A percentile compares a stretch with the other conserved stretches of the same genome.
Conservation (phyloP, 2,888 invertebrate species). For the Dorcus parallelipipedus region DNA sequence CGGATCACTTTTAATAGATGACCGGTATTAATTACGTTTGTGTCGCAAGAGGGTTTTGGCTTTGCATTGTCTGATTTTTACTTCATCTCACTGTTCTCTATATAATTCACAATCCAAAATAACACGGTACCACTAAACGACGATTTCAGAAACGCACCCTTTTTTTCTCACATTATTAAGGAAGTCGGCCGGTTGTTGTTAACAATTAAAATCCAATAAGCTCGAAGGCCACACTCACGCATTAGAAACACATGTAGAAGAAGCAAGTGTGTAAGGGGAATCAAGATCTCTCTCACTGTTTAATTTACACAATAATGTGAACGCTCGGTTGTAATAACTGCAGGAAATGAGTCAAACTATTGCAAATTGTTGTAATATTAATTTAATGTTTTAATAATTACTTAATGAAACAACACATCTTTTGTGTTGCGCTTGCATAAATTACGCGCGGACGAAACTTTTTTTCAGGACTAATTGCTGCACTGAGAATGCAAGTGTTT, state of each 20-base stretch:
- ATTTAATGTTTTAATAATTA: slow-evolving; percentile 25
- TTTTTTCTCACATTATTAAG: too few species aligned
- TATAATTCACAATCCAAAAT: too few species aligned
- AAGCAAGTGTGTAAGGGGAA: slow-evolving; percentile 15
- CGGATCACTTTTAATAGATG: too few species aligned
- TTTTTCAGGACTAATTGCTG: too few species aligned
- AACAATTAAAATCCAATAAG: slow-evolving; percentile 26
- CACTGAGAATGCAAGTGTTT: too few species aligned
- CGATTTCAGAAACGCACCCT: too few species aligned
- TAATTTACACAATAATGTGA: slow-evolving; percentile 30
- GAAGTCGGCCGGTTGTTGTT: neutral
- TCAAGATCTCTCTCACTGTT: slow-evolving; percentile 26
- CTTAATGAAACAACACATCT: neutral
- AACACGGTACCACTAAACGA: too few species aligned
- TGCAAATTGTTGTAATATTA: slow-evolving; percentile 24
- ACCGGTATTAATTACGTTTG: too few species aligned
- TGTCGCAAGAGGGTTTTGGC: too few species aligned
- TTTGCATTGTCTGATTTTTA: too few species aligned
- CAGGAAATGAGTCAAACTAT: slow-evolving; percentile 29
- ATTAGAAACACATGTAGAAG: slow-evolving; percentile 3
- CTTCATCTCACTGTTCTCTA: too few species aligned
- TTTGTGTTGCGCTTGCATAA: neutral
- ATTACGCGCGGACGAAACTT: neutral
- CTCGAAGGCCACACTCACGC: slow-evolving; percentile 20
- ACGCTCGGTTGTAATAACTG: slow-evolving; percentile 18